Evolutionary conservation across 2,888 invertebrate species (phyloP), one percentile per base, ranked within the genome.

Genomic region (Habrosyne pyritoides): DNA sequence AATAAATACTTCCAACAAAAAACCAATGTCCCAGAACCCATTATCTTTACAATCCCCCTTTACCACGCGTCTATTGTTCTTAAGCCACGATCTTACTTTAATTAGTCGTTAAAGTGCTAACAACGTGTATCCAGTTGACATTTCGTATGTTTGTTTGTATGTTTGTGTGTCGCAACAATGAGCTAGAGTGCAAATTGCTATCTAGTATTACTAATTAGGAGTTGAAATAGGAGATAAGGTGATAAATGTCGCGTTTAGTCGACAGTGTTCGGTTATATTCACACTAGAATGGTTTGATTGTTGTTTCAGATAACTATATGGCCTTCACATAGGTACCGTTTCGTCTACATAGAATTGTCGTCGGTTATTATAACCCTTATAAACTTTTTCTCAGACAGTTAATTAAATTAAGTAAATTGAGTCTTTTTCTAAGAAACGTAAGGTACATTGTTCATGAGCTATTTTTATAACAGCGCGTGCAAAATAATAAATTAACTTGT

Each of bases 151-250:
- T 66, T 64, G 64, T 72, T 76, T 67, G 71, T 81, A 73, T 78
- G 75, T 81, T 79, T 33, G 33, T 33, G 33, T 33, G 33, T 83
- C 76, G 86, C 72, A 79, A 87, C 80, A 75, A 80, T 75, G 73
- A 66, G 64, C 61, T 58, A 60, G 64, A 68, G 73, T 77, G 86
- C 86, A 82, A 89, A 88, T 88, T 87, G 84, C 77, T 78, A 84
- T 84, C 84, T 62, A 52, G 73, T 67, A 61, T 69, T 69, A 76
- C 86, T 87, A 88, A 88, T 88, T 88, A 88, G 86, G 63, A 79
- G 73, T 79, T 67, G 57, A 56, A 50, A 42, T 42, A 6, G 10
- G 12, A 56, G 69, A 69, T 69, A 63, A 59, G 55, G 24, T 52
- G 61, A 60, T 62, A 66, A 51, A 65, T 66, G 72, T 71, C 52